Evolutionary conservation across 2,797 vertebrate species (phyloP), one percentile per base, ranked within the genome.

Genomic region (Gambusia yucatana): DNA sequence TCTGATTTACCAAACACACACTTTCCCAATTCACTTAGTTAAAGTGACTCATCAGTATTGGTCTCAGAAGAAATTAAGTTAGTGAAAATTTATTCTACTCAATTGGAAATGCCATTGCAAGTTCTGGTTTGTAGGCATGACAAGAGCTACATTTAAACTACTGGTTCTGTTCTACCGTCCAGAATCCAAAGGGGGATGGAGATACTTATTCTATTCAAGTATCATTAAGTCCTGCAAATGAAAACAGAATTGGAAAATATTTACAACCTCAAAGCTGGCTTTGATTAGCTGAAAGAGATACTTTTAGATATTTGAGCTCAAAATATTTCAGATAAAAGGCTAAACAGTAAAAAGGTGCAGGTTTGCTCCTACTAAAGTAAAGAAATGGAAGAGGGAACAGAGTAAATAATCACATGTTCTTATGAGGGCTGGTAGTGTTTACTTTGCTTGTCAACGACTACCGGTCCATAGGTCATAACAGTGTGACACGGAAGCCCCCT

Each of bases 1-100:
- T 85, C 78, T 28, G 59, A 80, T 80, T 70, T 65, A 81, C 75
- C n/a, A 48, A 78, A 70, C 82, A 71, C 36, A 25, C n/a, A 28
- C 73, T 39, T 78, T 81, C 20, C 65, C 14, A 20, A 55, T 41
- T 46, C 55, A 50, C 2, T 69, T 33, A 52, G n/a, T 59, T 4
- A 73, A 61, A 28, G 61, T 28, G 61, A 76, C 41, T 61, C 77
- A 73, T 33, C 36, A 67, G 46, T 59, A 44, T 10, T 11, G 44
- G 13, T 39, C 73, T 73, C 71, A 52, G 22, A 61, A 78, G 57
- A 71, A 78, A 80, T 67, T 48, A 81, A 33, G 25, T 69, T 44
- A n/a, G 2, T 20, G 55, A 70, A 46, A 46, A 63, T 28, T 1
- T 28, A 6, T 14, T 16, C 43, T 6, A 28, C 25, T 28, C 13